A percentile compares a stretch with the other conserved stretches of the same genome.
Conservation (phyloP, 2,888 invertebrate genomes). For the Orthosia cruda region DNA sequence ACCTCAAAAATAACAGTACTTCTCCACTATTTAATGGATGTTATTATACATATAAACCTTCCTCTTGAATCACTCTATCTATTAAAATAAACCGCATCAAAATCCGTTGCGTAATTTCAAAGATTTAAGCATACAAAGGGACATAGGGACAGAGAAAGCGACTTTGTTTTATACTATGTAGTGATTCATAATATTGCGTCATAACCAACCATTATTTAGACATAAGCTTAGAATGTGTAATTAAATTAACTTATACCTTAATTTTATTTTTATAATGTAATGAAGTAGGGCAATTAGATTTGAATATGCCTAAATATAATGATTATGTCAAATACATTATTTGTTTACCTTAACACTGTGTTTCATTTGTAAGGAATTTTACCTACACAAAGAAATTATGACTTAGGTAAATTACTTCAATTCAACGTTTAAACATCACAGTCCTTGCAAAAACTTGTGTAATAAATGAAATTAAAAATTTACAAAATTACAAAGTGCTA, state of each 20-base stretch:
- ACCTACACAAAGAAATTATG: too few species aligned
- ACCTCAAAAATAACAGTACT: too few species aligned
- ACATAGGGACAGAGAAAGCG: too few species aligned
- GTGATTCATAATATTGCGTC: constrained; percentile 18
- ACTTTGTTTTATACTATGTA: too few species aligned
- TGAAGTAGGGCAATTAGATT: constrained; percentile 49
- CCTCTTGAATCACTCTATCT: too few species aligned
- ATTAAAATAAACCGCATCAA: too few species aligned
- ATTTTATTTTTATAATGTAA: constrained; percentile 27
- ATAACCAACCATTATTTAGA: constrained; percentile 20
- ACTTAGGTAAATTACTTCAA: background rate
- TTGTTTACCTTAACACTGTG: constrained; percentile 3
- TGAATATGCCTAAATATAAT: constrained; percentile 26
- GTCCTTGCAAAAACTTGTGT: constrained; percentile 1
- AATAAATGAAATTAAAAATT: constrained; percentile 3
- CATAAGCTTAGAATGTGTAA: constrained; percentile 16
- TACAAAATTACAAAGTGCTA: constrained; percentile 22
- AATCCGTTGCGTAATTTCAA: too few species aligned
- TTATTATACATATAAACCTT: too few species aligned
- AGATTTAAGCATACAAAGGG: too few species aligned
- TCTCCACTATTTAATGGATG: too few species aligned
- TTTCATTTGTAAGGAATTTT: constrained; percentile 5
- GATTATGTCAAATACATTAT: constrained; percentile 41
- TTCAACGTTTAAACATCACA: background rate
- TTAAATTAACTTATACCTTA: constrained; percentile 20